Base-by-base conservation (phyloP, 2,888 invertebrate species). In the Pseudococcus viburni region DNA sequence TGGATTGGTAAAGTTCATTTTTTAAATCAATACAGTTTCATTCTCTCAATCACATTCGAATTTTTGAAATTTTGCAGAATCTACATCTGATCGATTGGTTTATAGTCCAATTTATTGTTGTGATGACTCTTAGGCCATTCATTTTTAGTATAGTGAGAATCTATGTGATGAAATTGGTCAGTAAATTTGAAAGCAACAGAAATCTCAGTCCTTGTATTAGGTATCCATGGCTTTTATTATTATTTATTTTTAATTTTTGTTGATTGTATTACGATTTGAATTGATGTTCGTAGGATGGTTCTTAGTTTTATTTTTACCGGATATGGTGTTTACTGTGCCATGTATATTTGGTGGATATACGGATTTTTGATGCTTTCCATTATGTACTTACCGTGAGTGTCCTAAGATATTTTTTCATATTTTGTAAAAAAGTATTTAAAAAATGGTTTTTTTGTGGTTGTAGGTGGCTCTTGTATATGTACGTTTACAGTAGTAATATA, bases 11-110 rank as follows among this genome's bases (percentile, higher is more conserved):
- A 55, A 7, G 7, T 22, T 11, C n/a, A 17, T 17, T 33, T 26
- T 84, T 0, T 3, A 51, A 84, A 7, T 6, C 12, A 17, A 51
- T 17, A 19, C 0, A 26, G 1, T 22, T 84, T 19, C 33, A 19
- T 86, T 68, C 73, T 0, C 42, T 89, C 86, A 46, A 83, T 77
- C 22, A 17, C 77, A 22, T 26, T 12, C 8, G 26, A 88, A 87
- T n/a, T 85, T 42, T 42, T 89, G 89, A 89, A 89, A 89, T 90
- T 88, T 94, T 95, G 89, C 93, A 99, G 98, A 98, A 98, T 92
- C 96, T 98, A 92, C 96, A 99, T 92, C 92, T 99, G 90, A 98
- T 99, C 91, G 98, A 99, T 92, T 94, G 95, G 0, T 95, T 98
- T 91, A 92, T 99, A 89, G 94, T 98, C 77, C 93, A 95, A 88